These are phyloP conservation scores for Xerus inauris DNA, from an alignment of 2,113 vertebrate species.

Conservation along the genomic window DNA sequence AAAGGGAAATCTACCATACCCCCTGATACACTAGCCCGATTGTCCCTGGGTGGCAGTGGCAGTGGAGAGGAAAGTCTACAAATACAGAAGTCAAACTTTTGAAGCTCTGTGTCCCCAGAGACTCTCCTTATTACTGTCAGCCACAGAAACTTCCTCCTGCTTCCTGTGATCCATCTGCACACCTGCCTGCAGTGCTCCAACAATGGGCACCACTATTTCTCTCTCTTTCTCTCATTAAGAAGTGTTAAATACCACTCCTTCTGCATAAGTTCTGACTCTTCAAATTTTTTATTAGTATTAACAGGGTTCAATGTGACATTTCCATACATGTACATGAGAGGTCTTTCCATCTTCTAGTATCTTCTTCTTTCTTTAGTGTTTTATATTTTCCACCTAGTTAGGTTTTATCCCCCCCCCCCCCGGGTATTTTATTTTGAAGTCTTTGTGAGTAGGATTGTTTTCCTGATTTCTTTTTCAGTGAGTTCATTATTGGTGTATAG, in stretches of 20 bases:
- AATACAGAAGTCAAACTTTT: too few species aligned
- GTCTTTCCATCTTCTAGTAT: neutral
- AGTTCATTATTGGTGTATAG: neutral
- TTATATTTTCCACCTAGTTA: neutral
- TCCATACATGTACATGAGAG: neutral
- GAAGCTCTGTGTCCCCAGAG: neutral
- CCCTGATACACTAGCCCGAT: neutral
- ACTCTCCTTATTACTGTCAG: neutral
- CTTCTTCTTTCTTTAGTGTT: neutral
- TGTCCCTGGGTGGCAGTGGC: neutral
- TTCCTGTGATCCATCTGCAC: too few species aligned
- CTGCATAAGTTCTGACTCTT: neutral
- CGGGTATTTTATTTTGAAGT: neutral
- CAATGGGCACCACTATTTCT: accelerated
- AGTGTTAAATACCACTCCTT: neutral
- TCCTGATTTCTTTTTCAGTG: neutral
- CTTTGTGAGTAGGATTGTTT: neutral
- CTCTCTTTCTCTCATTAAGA: neutral
- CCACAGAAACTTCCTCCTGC: neutral
- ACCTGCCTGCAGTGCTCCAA: accelerated
- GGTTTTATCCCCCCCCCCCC: neutral
- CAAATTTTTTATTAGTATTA: neutral
- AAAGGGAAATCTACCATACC: neutral
- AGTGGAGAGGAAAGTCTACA: neutral
- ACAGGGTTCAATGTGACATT: neutral